Base-by-base conservation (phyloP, 1,140 invertebrate genomes). In the Pseudobourletiella spinata region DNA sequence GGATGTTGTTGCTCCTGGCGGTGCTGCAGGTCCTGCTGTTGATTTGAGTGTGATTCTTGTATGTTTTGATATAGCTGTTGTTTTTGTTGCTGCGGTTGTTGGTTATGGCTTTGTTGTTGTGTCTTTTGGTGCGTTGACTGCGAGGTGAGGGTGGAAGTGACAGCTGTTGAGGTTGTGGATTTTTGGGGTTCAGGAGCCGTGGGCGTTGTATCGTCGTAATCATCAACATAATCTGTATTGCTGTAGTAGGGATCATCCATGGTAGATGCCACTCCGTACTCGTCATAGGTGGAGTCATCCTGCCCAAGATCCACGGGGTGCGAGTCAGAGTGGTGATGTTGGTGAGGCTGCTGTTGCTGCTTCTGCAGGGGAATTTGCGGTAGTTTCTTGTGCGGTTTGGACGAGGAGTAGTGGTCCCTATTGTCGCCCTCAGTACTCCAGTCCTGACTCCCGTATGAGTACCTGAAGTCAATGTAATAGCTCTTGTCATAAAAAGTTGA, bases 11-110 rank as follows among this genome's bases (percentile, higher is more conserved):
- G 65, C 30, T 43, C 58, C 15, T 52, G 58, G 25, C 46, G 60
- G 25, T 42, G 26, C 16, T 16, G n/a, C n/a, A 26, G 57, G 18
- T 16, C 51, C 39, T 22, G 43, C 30, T 43, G 22, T 39, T 68
- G 18, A 30, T 26, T 42, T 24, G 28, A 42, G 58, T n/a, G 39
- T 14, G 24, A 51, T 28, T 55, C 39, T 18, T 26, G 64, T 57
- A 22, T 54, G 46, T 48, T 43, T 55, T 29, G 67, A 59, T 51
- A 14, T 35, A 39, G 59, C 74, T 75, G 4, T 72, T 74, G 52
- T 72, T 76, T 70, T 64, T 61, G 70, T 68, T 29, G 70, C 61
- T 42, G 68, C 66, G 50, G 71, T 64, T 42, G 70, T 67, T 68
- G 76, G 73, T 51, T 75, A 72, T 65, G 43, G 4, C 4, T 16